Base-by-base conservation (phyloP, 2,113 vertebrate species). In the Acinonyx jubatus region DNA sequence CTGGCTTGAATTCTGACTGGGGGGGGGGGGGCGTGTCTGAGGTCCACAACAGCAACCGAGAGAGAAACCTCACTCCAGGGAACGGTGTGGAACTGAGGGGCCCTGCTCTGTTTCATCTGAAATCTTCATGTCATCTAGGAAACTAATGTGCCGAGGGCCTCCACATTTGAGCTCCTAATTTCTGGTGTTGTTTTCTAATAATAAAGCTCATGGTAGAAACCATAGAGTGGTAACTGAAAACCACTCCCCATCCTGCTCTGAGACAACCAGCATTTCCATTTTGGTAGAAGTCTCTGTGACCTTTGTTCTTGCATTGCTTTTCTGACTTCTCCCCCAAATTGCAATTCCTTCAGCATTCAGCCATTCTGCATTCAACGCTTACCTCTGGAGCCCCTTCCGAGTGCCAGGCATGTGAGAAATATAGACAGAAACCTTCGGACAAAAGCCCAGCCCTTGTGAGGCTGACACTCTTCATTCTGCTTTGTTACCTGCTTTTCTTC, bases 91-190 rank as follows among this genome's bases (percentile, higher is more conserved):
- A 73, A 38, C 3, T 0, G 14, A 16, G 89, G 71, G 45, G 63
- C 71, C 66, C 68, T 9, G 45, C 63, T 36, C 19, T 25, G 41
- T 82, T 81, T 89, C 74, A 11, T 76, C 76, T 45, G 33, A n/a
- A 18, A 31, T 18, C 81, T 61, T 14, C 12, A 4, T 15, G 87
- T 96, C 78, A 78, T 96, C 96, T 88, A 94, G 96, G 91, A 91
- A 94, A 87, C 87, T 21, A 16, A 19, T 14, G 23, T 21, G 36
- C 84, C 1, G 4, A 36, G 27, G 66, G 73, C 81, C 69, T 71
- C 41, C 91, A 41, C 3, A 3, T 50, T 48, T 13, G 48, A 48
- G 66, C 38, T 80, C 27, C 38, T 79, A 14, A 4, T 31, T 45
- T 89, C 31, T 41, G 41, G 1, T 63, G 61, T 69, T 92, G 19